Base-by-base conservation (phyloP, 1,140 invertebrate species). In the Bombus turneri region DNA sequence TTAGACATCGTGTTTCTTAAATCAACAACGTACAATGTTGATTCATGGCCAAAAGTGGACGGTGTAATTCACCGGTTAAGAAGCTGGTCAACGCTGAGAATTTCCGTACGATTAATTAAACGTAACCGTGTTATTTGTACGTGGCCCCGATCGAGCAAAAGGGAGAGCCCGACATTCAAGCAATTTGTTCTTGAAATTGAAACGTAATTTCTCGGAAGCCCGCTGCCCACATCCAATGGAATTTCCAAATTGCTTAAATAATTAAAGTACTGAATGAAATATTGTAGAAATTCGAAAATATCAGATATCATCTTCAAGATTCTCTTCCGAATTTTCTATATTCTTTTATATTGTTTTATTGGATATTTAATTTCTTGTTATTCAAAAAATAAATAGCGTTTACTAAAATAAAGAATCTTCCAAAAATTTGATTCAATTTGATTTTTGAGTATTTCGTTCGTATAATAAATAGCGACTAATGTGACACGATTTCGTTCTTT, bases 61-160 rank as follows among this genome's bases (percentile, higher is more conserved):
- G 10, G 39, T 47, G 81, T 64, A 75, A 75, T 82, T 82, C 81
- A 22, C 31, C 39, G 39, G 28, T 64, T 62, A 74, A 82, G 81
- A 62, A 82, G 53, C 53, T 28, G 57, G n/a, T 37, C 41, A 15
- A 28, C 25, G 34, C 25, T 31, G 71, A 82, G 81, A 47, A 75
- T 82, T 74, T 74, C 57, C 71, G 57, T 82, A 13, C 71, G 57
- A 82, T 75, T 82, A 75, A 82, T 82, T 75, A 75, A 82, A 82
- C 81, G 71, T 34, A n/a, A 39, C 53, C 41, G 71, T 62, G 69
- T 62, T 81, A 71, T 81, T 72, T 57, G 79, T 41, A 59, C 79
- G 76, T 13, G 59, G 25, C 22, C 37, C 12, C 22, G 53, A 71
- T 77, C 75, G 47, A 6, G 66, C 31, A 28, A 69, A 43, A 15